phyloP scores from a whole-genome alignment of 2,797 vertebrate species.

The Urophycis tenuis region DNA sequence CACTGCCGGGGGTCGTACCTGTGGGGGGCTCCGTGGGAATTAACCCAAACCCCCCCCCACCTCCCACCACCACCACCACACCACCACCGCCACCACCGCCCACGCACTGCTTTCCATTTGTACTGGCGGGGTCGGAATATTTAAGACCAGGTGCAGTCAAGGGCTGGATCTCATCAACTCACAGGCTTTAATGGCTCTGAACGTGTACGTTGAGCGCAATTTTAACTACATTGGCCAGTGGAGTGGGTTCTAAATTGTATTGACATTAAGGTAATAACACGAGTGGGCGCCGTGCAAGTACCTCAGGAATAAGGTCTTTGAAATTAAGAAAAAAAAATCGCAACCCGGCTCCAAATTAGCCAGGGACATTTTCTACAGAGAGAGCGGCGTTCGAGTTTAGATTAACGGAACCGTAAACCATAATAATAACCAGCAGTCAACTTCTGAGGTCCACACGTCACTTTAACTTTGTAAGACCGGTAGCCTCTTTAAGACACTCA shows the following conservation, averaged over 20 bases:
- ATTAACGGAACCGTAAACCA: background rate
- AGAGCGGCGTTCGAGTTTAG: background rate
- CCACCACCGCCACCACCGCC: too few relatives aligned
- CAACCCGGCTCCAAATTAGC: background rate
- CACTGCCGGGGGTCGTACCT: too few relatives aligned
- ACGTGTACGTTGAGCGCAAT: background rate
- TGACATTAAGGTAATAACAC: background rate
- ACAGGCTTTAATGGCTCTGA: background rate
- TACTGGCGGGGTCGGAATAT: background rate
- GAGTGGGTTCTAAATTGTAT: background rate
- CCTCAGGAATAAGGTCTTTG: background rate
- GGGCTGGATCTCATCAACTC: background rate
- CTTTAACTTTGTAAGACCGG: slow-evolving; percentile 18
- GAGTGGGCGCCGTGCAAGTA: background rate
- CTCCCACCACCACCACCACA: too few relatives aligned
- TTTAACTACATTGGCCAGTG: background rate
- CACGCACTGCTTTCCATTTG: background rate
- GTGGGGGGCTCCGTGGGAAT: too few relatives aligned
- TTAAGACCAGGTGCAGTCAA: background rate
- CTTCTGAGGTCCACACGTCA: background rate
- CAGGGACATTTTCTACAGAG: background rate
- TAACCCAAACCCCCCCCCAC: too few relatives aligned
- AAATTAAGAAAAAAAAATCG: background rate
- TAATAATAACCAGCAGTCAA: background rate
- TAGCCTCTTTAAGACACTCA: slow-evolving; percentile 25